Percentiles rank a stretch among this genome's conserved stretches.
phyloP scores from a whole-genome alignment of 2,888 invertebrate species.

The Rhagonycha fulva region DNA sequence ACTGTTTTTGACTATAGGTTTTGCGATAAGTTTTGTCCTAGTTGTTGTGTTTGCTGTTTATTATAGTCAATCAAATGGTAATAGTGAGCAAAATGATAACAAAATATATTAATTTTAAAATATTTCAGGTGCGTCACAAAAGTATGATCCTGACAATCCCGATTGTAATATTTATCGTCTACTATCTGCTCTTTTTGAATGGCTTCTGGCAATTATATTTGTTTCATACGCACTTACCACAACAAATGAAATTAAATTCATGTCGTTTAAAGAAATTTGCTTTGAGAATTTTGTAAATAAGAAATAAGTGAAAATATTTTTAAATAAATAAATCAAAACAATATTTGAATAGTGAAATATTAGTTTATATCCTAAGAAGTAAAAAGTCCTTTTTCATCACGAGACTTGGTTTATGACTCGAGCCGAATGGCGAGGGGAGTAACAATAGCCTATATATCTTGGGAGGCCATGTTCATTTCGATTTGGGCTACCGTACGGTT shows the following conservation, averaged over 20 bases:
- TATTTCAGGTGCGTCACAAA: neutral
- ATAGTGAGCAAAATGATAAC: neutral
- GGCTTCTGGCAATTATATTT: neutral
- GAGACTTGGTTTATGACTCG: too few relatives aligned
- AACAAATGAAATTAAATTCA: neutral
- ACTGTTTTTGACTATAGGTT: neutral
- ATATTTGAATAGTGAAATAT: too few relatives aligned
- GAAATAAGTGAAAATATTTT: neutral
- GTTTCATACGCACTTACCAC: neutral
- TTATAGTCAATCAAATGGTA: neutral
- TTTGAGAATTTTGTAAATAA: neutral
- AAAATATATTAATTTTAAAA: neutral
- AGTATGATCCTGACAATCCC: neutral
- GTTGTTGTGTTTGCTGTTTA: neutral
- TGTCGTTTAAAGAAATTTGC: neutral
- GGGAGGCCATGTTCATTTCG: too few relatives aligned
- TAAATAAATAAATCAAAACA: too few relatives aligned
- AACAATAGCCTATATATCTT: too few relatives aligned
- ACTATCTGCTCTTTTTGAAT: neutral
- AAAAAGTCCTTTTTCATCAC: too few relatives aligned
- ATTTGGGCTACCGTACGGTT: too few relatives aligned
- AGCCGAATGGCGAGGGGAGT: too few relatives aligned
- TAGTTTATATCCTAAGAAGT: too few relatives aligned
- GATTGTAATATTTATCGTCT: neutral
- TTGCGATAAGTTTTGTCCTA: neutral